Evolutionary conservation across 2,797 vertebrate species (phyloP), one percentile per base, ranked within the genome.

Genomic region (Siniperca obscura): DNA sequence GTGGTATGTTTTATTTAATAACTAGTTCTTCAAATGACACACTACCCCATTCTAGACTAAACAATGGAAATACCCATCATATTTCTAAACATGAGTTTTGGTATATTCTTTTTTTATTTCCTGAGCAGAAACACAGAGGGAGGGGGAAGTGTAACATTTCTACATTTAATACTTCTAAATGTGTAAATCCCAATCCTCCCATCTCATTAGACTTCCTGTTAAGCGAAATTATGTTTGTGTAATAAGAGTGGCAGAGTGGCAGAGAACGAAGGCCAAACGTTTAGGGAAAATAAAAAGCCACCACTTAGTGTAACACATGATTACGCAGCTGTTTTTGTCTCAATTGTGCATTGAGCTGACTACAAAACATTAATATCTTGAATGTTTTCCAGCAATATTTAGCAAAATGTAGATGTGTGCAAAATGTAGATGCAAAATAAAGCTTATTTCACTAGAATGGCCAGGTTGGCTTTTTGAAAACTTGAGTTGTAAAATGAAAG

Each of bases 81-180:
- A 25, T 44, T 56, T 53, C 62, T 55, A 62, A 69, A 74, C 62
- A 4, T 36, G 7, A 10, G 21, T 68, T 67, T 27, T 44, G 4
- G 3, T 8, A 27, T 25, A 0, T 53, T 74, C 19, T 70, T 17
- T 61, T 71, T 80, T 70, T 64, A 73, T 69, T 40, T 57, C 40
- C 56, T 38, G 14, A 25, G 56, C 3, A 27, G 53, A 52, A 48
- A 74, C 40, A 69, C n/a, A 66, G 40, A 55, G 25, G 8, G 3
- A 52, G 17, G 38, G 38, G 21, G 19, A 55, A 14, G 30, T 4
- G 4, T 36, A 2, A 44, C 55, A 55, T 40, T 64, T 75, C 44
- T 30, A 60, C 5, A 70, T 77, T 56, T 52, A 38, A n/a, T 1
- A 40, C 13, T 22, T 78, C 25, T 61, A 70, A 73, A 71, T 76